These are phyloP conservation scores for Corydoras sp. DNA, from an alignment of 2,113 vertebrate genomes.

Conservation along the genomic window DNA sequence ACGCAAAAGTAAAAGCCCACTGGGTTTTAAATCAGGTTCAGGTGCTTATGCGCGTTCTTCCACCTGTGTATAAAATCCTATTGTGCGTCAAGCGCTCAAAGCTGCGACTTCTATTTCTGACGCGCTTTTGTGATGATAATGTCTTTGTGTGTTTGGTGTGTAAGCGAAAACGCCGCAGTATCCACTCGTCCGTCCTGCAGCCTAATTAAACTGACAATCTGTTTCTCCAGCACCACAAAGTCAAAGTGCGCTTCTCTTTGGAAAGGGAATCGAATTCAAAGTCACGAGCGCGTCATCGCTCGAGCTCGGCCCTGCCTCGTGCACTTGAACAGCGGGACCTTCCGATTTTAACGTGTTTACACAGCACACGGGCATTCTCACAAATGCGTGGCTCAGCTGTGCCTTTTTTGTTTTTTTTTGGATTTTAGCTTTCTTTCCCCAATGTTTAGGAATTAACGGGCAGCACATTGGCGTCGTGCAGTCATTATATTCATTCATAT, in stretches of 20 bases:
- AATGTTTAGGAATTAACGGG: not conserved
- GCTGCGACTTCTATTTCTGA: conserved; percentile 1
- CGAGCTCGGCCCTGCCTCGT: not conserved
- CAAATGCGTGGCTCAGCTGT: too few species aligned
- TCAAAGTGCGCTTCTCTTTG: conserved; percentile 23
- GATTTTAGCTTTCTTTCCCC: not conserved
- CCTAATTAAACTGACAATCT: conserved; percentile 38
- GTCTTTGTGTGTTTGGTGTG: conserved; percentile 48
- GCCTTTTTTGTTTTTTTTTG: too few species aligned
- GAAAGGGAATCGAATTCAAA: conserved; percentile 15
- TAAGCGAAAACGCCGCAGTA: conserved; percentile 24
- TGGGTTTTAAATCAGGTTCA: too few species aligned
- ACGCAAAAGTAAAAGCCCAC: too few species aligned
- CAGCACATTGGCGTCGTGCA: not conserved
- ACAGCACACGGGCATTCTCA: too few species aligned
- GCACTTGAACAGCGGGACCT: too few species aligned
- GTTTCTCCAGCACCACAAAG: conserved; percentile 24
- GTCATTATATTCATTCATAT: not conserved
- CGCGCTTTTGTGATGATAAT: conserved; percentile 70
- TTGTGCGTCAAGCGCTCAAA: too few species aligned
- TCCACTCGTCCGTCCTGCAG: conserved; percentile 33
- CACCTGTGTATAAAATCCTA: too few species aligned
- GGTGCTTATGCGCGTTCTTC: too few species aligned
- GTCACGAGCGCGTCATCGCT: not conserved
- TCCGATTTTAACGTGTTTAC: too few species aligned